Conservation (phyloP, 2,888 invertebrate species). For the Catotricha subobsoleta region DNA sequence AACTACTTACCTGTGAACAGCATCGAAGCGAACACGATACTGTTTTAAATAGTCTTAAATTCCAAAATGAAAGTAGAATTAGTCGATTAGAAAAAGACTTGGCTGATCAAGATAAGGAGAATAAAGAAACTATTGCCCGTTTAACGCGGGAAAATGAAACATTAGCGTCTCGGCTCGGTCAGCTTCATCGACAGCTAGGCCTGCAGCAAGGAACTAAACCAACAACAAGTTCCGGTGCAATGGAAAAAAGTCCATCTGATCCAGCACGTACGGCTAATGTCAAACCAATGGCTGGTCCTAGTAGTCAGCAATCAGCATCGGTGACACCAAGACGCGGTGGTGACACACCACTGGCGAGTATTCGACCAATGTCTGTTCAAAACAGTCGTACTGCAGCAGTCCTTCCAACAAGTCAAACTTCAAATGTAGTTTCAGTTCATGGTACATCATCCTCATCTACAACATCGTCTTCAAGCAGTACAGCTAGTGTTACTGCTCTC, state of each 20-base stretch:
- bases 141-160: slow-evolving; percentile 46
- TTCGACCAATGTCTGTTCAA: slow-evolving; percentile 71
- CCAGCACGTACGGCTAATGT: slow-evolving; percentile 75
- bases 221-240: slow-evolving; percentile 42
- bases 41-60: slow-evolving; percentile 41
- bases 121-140: slow-evolving; percentile 32
- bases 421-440: slow-evolving; percentile 27
- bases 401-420: slow-evolving; percentile 49
- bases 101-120: slow-evolving; percentile 41
- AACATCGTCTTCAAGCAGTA: slow-evolving; percentile 7
- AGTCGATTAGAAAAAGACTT: slow-evolving; percentile 56
- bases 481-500: slow-evolving; percentile 31
- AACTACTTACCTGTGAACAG: slow-evolving; percentile 34
- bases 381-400: slow-evolving; percentile 55
- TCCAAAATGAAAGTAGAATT: slow-evolving; percentile 50
- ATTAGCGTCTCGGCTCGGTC: slow-evolving; percentile 47
- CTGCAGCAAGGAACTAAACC: slow-evolving; percentile 47
- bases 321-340: slow-evolving; percentile 52
- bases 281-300: slow-evolving; percentile 73
- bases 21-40: slow-evolving; percentile 39
- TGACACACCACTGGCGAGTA: slow-evolving; percentile 79
- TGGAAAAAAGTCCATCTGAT: slow-evolving; percentile 39
- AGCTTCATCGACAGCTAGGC: slow-evolving; percentile 46
- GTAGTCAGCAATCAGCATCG: slow-evolving; percentile 28
- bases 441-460: slow-evolving; percentile 12